Base-by-base conservation (phyloP, 1,140 invertebrate species). In the Drosophila takahashii region DNA sequence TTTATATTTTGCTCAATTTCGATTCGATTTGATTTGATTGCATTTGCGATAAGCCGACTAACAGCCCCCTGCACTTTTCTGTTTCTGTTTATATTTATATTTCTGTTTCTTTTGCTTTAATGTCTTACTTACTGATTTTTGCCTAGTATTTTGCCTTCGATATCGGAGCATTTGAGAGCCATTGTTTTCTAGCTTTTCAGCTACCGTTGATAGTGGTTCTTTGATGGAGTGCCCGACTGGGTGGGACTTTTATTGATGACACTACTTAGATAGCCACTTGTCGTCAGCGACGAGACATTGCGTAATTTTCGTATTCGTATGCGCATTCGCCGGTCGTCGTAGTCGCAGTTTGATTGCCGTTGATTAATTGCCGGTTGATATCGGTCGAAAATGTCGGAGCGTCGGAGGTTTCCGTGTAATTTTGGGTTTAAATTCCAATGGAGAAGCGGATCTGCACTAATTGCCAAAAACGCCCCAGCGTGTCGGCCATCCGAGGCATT, bases 171-270 rank as follows among this genome's bases (percentile, higher is more conserved):
- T 16, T 52, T 34, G 16, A n/a, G 27, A 22, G 15, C 15, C 18
- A 18, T 61, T 29, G 22, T 39, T 18, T 15, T 18, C 1, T 32
- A 11, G 9, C 13, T 29, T 27, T 26, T 36, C n/a, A 16, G 54
- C 67, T 72, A 52, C 60, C 22, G 56, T 44, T 54, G 79, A 79
- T 84, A 84, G 73, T 47, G 27, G 22, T 2, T 42, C 6, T 22
- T 64, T 77, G 80, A 84, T 81, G 60, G 77, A 79, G 79, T 79
- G 75, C 34, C 59, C 61, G 57, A 36, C 60, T 59, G 29, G 39
- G 7, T 41, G 58, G 65, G 79, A 75, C 70, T 79, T 78, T 81
- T 81, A 84, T 81, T 64, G 75, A 81, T 81, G 69, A 74, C 80
- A 81, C 64, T 57, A 62, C 73, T 41, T 67, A 79, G 79, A 79